phyloP scores from a whole-genome alignment of 2,888 invertebrate genomes.

The Drosophila leonis region DNA sequence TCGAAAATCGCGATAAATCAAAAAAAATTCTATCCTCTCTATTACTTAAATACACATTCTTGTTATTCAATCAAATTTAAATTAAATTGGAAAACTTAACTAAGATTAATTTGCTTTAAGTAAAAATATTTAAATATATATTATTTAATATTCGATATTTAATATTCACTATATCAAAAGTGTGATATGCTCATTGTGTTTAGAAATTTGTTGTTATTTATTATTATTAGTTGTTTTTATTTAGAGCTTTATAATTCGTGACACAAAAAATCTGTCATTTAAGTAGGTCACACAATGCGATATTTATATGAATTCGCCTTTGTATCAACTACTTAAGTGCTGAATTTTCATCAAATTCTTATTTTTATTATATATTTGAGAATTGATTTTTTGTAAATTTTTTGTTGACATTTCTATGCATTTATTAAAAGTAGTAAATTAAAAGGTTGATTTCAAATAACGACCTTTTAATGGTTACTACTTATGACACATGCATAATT shows the following conservation, averaged over 20 bases:
- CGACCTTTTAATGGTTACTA: constrained; percentile 66
- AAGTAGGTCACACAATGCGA: constrained; percentile 62
- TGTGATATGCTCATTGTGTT: too few species aligned
- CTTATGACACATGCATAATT: constrained; percentile 44
- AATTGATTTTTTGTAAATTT: not conserved
- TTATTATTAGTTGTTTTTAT: too few species aligned
- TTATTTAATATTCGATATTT: too few species aligned
- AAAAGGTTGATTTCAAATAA: constrained; percentile 50
- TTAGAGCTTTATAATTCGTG: not conserved
- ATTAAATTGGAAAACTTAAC: too few species aligned
- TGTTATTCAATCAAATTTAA: too few species aligned
- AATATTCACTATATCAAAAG: too few species aligned
- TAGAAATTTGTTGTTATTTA: too few species aligned
- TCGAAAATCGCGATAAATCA: too few species aligned
- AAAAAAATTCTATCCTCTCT: too few species aligned
- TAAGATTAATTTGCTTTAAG: too few species aligned
- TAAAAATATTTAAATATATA: too few species aligned
- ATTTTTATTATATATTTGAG: not conserved
- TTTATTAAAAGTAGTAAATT: constrained; percentile 64
- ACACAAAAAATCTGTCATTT: constrained; percentile 42
- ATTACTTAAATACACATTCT: too few species aligned
- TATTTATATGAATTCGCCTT: constrained; percentile 36
- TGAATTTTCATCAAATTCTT: constrained; percentile 6
- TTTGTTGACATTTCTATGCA: constrained; percentile 9
- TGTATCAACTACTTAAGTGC: constrained; percentile 62